Evolutionary conservation across 2,113 vertebrate species (phyloP).

Genomic region (Balaeniceps rex): DNA sequence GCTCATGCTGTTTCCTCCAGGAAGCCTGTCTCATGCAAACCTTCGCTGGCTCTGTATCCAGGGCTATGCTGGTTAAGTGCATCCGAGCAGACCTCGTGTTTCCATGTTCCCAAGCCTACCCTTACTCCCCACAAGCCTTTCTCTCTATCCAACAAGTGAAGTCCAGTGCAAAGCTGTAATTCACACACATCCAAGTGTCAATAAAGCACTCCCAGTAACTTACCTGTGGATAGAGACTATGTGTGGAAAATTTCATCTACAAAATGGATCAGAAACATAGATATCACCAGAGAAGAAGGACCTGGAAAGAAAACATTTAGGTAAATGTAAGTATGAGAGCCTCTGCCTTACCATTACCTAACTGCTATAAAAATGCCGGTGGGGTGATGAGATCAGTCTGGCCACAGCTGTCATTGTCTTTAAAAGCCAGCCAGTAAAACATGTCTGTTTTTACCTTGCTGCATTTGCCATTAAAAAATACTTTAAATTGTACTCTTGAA

Average conservation of each 20-base stretch:
- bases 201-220: not conserved
- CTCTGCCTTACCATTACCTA: not conserved
- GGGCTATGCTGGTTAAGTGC: not conserved
- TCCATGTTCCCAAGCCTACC: not conserved
- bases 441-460: not conserved
- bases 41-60: not conserved
- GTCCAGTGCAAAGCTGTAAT: not conserved
- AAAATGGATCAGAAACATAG: not conserved
- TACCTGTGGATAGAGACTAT: not conserved
- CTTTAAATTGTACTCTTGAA: not conserved
- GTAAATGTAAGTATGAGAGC: not conserved
- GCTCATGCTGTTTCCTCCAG: not conserved
- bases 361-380: not conserved
- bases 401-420: constrained; percentile 9
- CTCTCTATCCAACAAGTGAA: not conserved
- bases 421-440: not conserved
- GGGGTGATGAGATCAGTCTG: not conserved
- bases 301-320: not conserved
- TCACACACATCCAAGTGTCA: not conserved
- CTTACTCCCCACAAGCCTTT: not conserved
- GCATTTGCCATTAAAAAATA: not conserved
- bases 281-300: not conserved
- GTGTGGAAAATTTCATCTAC: not conserved
- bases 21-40: not conserved
- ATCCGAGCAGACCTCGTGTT: not conserved